Percentiles rank a stretch among this genome's conserved stretches.
These are phyloP conservation scores for Pararge aegeria DNA, from an alignment of 1,140 invertebrate genomes.

Conservation along the genomic window DNA sequence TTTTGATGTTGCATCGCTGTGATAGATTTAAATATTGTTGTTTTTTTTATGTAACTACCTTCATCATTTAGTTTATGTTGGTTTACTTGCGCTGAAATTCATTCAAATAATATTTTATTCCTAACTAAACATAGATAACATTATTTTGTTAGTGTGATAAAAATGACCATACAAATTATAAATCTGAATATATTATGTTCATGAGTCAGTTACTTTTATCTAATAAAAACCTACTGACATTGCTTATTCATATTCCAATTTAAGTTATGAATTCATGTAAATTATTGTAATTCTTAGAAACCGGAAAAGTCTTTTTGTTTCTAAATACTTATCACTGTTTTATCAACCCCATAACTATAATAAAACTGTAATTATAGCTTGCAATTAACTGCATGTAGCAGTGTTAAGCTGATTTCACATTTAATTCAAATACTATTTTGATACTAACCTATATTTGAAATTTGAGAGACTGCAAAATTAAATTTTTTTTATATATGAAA, in stretches of 20 bases:
- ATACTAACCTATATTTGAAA: too few species aligned
- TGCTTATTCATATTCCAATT: not conserved
- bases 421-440: too few species aligned
- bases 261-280: not conserved
- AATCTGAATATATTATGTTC: too few species aligned
- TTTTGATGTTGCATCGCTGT: slow-evolving; percentile 2
- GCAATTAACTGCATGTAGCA: not conserved
- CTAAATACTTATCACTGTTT: too few species aligned
- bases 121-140: not conserved
- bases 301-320: too few species aligned
- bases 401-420: too few species aligned
- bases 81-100: too few species aligned
- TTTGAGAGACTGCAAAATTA: too few species aligned
- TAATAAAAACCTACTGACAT: not conserved
- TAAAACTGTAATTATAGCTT: not conserved
- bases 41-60: not conserved
- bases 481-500: too few species aligned
- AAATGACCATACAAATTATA: not conserved
- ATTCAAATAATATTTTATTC: too few species aligned
- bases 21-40: not conserved
- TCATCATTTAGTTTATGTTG: not conserved
- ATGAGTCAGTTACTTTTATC: not conserved
- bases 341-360: too few species aligned
- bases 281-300: not conserved
- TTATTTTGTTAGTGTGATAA: not conserved